A percentile compares a stretch with the other conserved stretches of the same genome.
Evolutionary conservation across 2,888 invertebrate species (phyloP).

Genomic region (Scaptomyza tumidula): DNA sequence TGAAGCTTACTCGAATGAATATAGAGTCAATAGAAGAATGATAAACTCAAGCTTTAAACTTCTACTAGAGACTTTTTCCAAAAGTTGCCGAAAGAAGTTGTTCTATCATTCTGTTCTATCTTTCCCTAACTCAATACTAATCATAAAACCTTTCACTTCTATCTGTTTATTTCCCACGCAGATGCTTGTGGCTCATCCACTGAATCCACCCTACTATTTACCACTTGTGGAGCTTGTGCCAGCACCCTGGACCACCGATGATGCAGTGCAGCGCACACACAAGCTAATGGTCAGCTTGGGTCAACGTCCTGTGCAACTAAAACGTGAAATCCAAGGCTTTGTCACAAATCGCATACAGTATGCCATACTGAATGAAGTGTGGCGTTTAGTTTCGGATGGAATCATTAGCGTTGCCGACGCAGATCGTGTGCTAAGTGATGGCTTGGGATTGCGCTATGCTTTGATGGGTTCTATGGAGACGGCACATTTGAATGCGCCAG

Average conservation of each 20-base stretch:
- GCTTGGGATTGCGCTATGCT: slow-evolving; percentile 97
- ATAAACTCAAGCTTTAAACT: too few relatives aligned
- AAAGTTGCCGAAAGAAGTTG: too few relatives aligned
- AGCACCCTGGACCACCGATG: slow-evolving; percentile 94
- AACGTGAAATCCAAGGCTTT: slow-evolving; percentile 95
- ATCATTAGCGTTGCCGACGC: slow-evolving; percentile 93
- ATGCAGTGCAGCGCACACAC: slow-evolving; percentile 89
- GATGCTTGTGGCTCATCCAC: slow-evolving; percentile 93
- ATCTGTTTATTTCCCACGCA: slow-evolving; percentile 22
- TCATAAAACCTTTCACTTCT: too few relatives aligned
- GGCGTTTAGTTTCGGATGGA: slow-evolving; percentile 93
- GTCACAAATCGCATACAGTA: slow-evolving; percentile 97
- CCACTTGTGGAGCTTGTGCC: slow-evolving; percentile 97
- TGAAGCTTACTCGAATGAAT: too few relatives aligned
- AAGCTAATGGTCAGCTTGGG: slow-evolving; percentile 93
- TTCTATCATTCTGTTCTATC: too few relatives aligned
- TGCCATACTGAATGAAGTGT: slow-evolving; percentile 96
- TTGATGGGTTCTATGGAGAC: slow-evolving; percentile 97
- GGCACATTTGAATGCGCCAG: slow-evolving; percentile 97
- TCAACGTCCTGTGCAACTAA: slow-evolving; percentile 94
- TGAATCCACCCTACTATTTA: slow-evolving; percentile 98
- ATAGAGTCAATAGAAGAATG: too few relatives aligned
- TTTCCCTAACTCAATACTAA: too few relatives aligned
- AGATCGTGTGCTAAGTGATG: slow-evolving; percentile 96
- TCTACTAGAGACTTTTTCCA: too few relatives aligned